Evolutionary conservation across 2,797 vertebrate genomes (phyloP).

Genomic region (Synanceia verrucosa): DNA sequence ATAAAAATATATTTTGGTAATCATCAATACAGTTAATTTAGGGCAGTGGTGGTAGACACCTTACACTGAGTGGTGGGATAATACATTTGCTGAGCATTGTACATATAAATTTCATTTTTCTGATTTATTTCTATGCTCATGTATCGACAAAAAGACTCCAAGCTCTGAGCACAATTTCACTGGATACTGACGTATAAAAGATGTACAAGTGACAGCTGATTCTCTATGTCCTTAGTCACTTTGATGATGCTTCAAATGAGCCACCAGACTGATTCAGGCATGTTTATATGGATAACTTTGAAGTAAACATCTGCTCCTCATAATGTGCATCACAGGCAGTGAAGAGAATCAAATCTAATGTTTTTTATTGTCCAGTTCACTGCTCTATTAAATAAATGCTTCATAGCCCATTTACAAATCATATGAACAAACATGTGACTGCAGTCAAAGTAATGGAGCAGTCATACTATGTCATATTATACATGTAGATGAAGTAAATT

Average conservation of each 20-base stretch:
- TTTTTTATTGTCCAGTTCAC: neutral
- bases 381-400: neutral
- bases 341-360: neutral
- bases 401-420: neutral
- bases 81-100: no score
- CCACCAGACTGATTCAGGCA: neutral
- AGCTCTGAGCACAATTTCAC: no score
- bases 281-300: neutral
- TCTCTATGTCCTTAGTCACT: conserved; percentile 31
- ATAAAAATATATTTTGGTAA: no score
- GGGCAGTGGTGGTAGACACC: no score
- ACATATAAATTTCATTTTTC: no score
- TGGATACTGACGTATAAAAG: conserved; percentile 5
- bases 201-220: conserved; percentile 5
- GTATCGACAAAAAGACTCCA: no score
- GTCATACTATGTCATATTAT: no score
- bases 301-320: conserved; percentile 4
- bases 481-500: neutral
- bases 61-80: no score
- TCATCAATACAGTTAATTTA: no score
- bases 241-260: conserved; percentile 32
- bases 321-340: neutral
- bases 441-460: neutral
- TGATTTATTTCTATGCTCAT: no score
- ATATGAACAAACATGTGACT: no score